A percentile compares a stretch with the other conserved stretches of the same genome.
Evolutionary conservation across 2,888 invertebrate genomes (phyloP).

Genomic region (Chymomyza procnemis): DNA sequence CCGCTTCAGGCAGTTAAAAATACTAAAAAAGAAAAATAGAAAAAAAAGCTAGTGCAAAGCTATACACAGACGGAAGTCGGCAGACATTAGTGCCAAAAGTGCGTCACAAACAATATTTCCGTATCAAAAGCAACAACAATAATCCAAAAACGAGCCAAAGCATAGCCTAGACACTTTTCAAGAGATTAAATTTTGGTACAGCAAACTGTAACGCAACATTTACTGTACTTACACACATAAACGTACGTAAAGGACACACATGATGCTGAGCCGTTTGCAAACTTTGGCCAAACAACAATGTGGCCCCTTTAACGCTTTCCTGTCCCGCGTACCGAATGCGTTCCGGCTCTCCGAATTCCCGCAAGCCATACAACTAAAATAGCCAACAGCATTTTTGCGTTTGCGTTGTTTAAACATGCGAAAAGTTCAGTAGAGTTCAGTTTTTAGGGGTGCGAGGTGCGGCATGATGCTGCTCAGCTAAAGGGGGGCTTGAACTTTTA

Average conservation of each 20-base stretch:
- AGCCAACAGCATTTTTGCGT: conserved; percentile 74
- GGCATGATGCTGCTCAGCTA: neutral
- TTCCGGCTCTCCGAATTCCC: neutral
- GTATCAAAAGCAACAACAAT: conserved; percentile 53
- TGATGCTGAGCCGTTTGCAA: conserved; percentile 42
- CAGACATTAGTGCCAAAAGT: conserved; percentile 73
- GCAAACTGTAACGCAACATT: conserved; percentile 58
- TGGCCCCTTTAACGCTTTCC: conserved; percentile 3
- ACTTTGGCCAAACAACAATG: conserved; percentile 64
- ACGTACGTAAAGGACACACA: conserved; percentile 26
- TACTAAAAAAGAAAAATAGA: neutral
- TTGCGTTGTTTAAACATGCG: conserved; percentile 75
- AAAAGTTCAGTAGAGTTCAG: conserved; percentile 61
- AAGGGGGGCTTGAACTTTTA: conserved; percentile 69
- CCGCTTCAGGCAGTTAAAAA: conserved; percentile 27
- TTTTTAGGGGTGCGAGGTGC: neutral
- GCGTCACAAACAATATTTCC: conserved; percentile 74
- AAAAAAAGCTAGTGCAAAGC: conserved; percentile 27
- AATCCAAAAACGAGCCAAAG: conserved; percentile 10
- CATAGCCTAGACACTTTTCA: conserved; percentile 69
- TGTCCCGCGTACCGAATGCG: neutral
- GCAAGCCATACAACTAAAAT: conserved; percentile 65
- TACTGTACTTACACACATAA: conserved; percentile 50
- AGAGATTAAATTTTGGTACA: conserved; percentile 68
- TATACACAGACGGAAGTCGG: conserved; percentile 64